These are phyloP conservation scores for Syngnathus floridae DNA, from an alignment of 2,113 vertebrate species.

Conservation along the genomic window DNA sequence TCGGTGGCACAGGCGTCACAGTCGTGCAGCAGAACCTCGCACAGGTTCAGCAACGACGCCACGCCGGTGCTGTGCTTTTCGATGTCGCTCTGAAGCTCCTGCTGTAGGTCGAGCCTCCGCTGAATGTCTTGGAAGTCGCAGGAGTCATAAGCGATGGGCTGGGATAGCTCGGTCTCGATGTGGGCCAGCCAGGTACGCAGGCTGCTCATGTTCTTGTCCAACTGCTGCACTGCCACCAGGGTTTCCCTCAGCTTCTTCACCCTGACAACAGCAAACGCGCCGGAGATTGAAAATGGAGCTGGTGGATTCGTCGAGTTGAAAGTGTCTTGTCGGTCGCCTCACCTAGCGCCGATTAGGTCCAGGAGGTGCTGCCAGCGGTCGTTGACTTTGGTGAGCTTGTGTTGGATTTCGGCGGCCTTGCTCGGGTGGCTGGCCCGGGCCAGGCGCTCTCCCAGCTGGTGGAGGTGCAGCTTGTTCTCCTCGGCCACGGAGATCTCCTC, in stretches of 20 bases:
- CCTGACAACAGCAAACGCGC: slow-evolving; percentile 51
- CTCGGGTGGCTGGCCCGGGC: slow-evolving; percentile 84
- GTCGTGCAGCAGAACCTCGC: slow-evolving; percentile 95
- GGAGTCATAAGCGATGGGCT: slow-evolving; percentile 85
- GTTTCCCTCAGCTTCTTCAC: slow-evolving; percentile 95
- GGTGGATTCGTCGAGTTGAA: neutral
- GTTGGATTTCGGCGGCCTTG: slow-evolving; percentile 88
- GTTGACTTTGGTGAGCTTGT: slow-evolving; percentile 84
- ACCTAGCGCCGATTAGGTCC: slow-evolving; percentile 92
- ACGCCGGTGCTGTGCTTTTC: slow-evolving; percentile 96
- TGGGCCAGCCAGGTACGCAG: slow-evolving; percentile 88
- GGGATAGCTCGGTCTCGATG: slow-evolving; percentile 89
- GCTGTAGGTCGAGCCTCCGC: slow-evolving; percentile 88
- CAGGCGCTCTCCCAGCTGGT: slow-evolving; percentile 86
- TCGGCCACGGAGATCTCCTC: slow-evolving; percentile 84
- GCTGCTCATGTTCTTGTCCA: slow-evolving; percentile 94
- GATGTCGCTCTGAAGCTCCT: slow-evolving; percentile 95
- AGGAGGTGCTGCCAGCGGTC: slow-evolving; percentile 96
- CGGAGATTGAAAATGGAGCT: neutral
- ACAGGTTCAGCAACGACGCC: slow-evolving; percentile 91
- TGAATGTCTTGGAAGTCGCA: slow-evolving; percentile 92
- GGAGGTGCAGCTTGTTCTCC: slow-evolving; percentile 86
- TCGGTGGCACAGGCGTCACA: slow-evolving; percentile 94
- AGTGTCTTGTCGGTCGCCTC: slow-evolving; percentile 11
- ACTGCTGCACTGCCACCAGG: slow-evolving; percentile 88